A percentile compares a stretch with the other conserved stretches of the same genome.
phyloP scores from a whole-genome alignment of 2,797 vertebrate species.

The Labroides dimidiatus region DNA sequence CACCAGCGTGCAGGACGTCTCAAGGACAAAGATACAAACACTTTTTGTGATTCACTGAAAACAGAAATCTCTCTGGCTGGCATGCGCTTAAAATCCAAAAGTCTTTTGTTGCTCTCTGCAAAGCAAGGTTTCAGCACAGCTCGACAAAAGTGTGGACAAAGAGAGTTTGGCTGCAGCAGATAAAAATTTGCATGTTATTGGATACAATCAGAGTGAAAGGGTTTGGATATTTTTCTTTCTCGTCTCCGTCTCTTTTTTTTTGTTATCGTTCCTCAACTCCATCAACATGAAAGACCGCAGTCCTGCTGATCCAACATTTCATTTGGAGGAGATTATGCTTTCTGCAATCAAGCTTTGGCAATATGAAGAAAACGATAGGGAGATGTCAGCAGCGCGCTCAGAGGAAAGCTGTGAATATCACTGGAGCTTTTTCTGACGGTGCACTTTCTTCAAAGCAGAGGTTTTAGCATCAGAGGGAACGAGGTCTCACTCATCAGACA shows the following conservation, averaged over 20 bases:
- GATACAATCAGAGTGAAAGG: constrained; percentile 34
- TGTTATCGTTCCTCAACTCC: constrained; percentile 48
- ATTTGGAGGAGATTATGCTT: constrained; percentile 60
- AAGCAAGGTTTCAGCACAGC: neutral
- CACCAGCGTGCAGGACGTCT: neutral
- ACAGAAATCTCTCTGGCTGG: neutral
- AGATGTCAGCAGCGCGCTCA: constrained; percentile 45
- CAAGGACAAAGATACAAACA: neutral
- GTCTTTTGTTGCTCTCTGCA: constrained; percentile 2
- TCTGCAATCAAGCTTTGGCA: constrained; percentile 45
- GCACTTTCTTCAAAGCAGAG: constrained; percentile 54
- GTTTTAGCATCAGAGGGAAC: constrained; percentile 14
- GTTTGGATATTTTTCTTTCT: constrained; percentile 10
- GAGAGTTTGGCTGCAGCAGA: constrained; percentile 26
- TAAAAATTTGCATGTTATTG: constrained; percentile 41
- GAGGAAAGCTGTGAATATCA: constrained; percentile 53
- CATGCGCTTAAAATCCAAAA: neutral
- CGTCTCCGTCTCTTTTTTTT: constrained; percentile 20
- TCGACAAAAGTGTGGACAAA: constrained; percentile 7
- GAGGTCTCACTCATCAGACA: constrained; percentile 15
- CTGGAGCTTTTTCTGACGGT: constrained; percentile 51
- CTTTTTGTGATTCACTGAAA: neutral
- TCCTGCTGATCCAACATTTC: constrained; percentile 60
- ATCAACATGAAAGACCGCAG: constrained; percentile 59
- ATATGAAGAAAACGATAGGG: constrained; percentile 42